Conservation (phyloP, 2,113 vertebrate species). For the Actinemys pallida region DNA sequence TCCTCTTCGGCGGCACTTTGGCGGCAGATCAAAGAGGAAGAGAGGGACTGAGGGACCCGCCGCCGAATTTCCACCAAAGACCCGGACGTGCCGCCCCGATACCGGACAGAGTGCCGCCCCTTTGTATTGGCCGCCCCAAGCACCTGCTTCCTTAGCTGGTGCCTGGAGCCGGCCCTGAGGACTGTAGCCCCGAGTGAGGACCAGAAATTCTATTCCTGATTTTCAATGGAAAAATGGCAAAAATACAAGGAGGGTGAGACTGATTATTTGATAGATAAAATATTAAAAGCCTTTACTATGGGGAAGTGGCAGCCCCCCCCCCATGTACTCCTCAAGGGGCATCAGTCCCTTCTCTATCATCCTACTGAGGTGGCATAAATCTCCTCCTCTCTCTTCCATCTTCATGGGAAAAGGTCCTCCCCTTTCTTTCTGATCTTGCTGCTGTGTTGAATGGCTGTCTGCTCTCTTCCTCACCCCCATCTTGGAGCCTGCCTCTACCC, state of each 20-base stretch:
- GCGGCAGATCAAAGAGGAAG: no score
- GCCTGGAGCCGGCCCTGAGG: no score
- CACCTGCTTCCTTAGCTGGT: no score
- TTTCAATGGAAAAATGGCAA: not conserved
- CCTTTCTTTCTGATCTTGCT: not conserved
- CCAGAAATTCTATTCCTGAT: not conserved
- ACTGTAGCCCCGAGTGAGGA: not conserved
- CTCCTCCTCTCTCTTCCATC: not conserved
- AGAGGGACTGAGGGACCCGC: no score
- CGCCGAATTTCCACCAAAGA: no score
- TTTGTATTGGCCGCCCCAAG: no score
- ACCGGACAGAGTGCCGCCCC: no score
- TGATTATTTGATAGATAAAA: not conserved
- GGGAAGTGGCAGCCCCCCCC: not conserved
- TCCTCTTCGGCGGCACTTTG: no score
- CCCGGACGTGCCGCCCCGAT: no score
- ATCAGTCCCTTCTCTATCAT: not conserved
- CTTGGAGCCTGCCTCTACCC: not conserved
- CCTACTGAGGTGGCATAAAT: not conserved
- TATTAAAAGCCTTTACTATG: not conserved
- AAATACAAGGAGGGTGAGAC: not conserved
- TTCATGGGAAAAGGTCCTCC: not conserved
- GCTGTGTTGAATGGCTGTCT: rapidly evolving
- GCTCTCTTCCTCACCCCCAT: not conserved
- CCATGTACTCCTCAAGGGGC: not conserved